Evolutionary conservation across 2,113 vertebrate species (phyloP).

Genomic region (Chionodraco myersi): DNA sequence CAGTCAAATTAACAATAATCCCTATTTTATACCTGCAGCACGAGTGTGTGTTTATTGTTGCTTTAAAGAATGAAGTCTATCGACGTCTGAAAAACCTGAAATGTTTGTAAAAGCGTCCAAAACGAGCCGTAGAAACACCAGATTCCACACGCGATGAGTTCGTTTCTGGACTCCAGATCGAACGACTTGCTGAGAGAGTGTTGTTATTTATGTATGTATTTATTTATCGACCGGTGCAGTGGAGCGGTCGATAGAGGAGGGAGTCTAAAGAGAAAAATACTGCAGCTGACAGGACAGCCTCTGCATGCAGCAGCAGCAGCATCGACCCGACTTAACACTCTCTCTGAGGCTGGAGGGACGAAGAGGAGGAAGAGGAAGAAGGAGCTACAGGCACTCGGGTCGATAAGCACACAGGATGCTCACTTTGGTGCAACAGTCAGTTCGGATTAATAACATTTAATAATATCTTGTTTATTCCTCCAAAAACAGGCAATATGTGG

Average conservation of each 20-base stretch:
- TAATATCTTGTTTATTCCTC: not conserved
- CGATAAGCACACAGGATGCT: slow-evolving; percentile 11
- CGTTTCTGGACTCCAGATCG: not conserved
- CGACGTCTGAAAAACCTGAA: no score
- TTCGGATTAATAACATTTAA: not conserved
- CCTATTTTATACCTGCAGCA: no score
- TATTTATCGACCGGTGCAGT: slow-evolving; percentile 39
- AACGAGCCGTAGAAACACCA: not conserved
- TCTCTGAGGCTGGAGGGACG: slow-evolving; percentile 20
- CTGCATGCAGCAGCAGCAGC: slow-evolving; percentile 29
- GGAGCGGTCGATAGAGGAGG: slow-evolving; percentile 43
- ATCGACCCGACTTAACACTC: slow-evolving; percentile 44
- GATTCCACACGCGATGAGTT: not conserved
- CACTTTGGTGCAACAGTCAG: not conserved
- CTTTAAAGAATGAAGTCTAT: no score
- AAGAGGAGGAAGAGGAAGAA: slow-evolving; percentile 10
- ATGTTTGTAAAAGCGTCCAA: no score
- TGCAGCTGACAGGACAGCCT: slow-evolving; percentile 32
- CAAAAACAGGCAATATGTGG: no score
- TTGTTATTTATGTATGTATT: slow-evolving; percentile 49
- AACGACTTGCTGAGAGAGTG: slow-evolving; percentile 14
- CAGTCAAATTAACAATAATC: no score
- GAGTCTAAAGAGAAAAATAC: slow-evolving; percentile 28
- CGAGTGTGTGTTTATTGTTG: no score
- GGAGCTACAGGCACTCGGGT: slow-evolving; percentile 16